Percentiles rank a stretch among this genome's conserved stretches.
phyloP scores from a whole-genome alignment of 2,888 invertebrate species.

The Bellardia bayeri region DNA sequence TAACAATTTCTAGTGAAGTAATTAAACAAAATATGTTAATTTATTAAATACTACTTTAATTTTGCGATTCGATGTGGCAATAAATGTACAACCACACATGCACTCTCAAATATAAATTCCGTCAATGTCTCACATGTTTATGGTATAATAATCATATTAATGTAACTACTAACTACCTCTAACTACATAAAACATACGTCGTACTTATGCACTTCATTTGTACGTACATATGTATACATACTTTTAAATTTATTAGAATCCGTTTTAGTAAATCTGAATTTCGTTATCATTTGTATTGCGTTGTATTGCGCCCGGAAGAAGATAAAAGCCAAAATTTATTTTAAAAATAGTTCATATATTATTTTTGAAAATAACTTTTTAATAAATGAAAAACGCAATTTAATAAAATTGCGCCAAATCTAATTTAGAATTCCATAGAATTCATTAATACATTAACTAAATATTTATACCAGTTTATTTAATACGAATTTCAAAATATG shows the following conservation, averaged over 20 bases:
- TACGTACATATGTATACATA: neutral
- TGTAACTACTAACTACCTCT: too few relatives aligned
- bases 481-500: neutral
- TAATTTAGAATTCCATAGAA: neutral
- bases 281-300: conserved; percentile 19
- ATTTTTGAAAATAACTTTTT: neutral
- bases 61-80: neutral
- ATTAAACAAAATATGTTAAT: neutral
- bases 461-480: neutral
- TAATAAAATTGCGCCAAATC: conserved; percentile 1
- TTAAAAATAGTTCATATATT: neutral
- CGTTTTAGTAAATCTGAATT: neutral
- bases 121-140: too few relatives aligned
- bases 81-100: too few relatives aligned
- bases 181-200: too few relatives aligned
- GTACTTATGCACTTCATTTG: too few relatives aligned
- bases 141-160: too few relatives aligned
- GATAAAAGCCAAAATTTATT: neutral
- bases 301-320: conserved; percentile 6
- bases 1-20: neutral
- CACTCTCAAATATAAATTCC: too few relatives aligned
- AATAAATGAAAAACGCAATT: conserved; percentile 9
- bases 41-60: neutral
- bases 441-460: neutral
- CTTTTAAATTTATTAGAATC: neutral